Conservation (phyloP, 2,797 vertebrate genomes). For the Acanthiza pusilla region DNA sequence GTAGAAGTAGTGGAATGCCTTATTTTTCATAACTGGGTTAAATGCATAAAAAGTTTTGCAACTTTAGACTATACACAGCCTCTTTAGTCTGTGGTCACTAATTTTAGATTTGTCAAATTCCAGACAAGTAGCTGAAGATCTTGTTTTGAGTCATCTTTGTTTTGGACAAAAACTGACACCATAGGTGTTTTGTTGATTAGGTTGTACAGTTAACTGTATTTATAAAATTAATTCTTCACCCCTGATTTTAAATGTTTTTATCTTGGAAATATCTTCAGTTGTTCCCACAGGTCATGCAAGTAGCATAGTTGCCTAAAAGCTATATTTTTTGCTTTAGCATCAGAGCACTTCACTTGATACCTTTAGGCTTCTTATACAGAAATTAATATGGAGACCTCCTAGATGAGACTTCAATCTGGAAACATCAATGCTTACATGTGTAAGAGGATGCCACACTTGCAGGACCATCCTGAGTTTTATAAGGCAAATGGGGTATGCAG, state of each 20-base stretch:
- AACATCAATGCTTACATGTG: background rate
- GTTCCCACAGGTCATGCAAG: background rate
- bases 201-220: background rate
- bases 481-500: background rate
- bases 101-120: background rate
- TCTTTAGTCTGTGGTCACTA: background rate
- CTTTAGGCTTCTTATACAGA: background rate
- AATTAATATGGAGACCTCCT: background rate
- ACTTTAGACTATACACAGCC: background rate
- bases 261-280: background rate
- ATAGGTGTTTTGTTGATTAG: background rate
- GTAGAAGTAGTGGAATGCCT: background rate
- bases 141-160: background rate
- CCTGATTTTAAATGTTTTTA: background rate
- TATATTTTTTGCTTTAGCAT: background rate
- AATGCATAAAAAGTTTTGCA: background rate
- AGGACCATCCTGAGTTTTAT: background rate
- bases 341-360: background rate
- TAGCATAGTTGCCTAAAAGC: background rate
- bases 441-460: background rate
- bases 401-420: background rate
- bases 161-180: background rate
- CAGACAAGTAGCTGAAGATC: background rate
- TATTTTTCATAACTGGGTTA: background rate
- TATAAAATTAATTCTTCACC: background rate